phyloP scores from a whole-genome alignment of 2,888 invertebrate genomes.

The Aphelenchoides bicaudatus region DNA sequence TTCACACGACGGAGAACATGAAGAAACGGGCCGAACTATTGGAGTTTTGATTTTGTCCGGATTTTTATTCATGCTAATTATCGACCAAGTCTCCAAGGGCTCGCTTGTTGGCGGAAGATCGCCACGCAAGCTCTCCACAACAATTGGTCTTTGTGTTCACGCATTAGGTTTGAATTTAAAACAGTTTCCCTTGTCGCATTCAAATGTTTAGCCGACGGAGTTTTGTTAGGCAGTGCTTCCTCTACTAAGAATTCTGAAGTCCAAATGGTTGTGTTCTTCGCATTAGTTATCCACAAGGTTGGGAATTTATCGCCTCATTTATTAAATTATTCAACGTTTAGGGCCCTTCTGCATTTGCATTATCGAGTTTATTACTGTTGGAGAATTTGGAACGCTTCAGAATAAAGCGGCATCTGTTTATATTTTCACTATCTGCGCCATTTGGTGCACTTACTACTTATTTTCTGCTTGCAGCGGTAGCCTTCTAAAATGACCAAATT shows the following conservation, averaged over 20 bases:
- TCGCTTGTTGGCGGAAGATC: conserved; percentile 30
- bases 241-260: conserved; percentile 92
- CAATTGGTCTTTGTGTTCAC: conserved; percentile 92
- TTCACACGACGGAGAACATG: conserved; percentile 24
- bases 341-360: conserved; percentile 96
- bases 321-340: conserved; percentile 58
- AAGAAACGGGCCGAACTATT: conserved; percentile 67
- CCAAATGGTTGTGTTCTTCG: conserved; percentile 92
- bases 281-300: conserved; percentile 96
- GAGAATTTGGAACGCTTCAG: conserved; percentile 84
- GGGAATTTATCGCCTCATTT: conserved; percentile 21
- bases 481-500: not conserved
- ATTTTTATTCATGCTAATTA: conserved; percentile 92
- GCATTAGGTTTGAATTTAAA: conserved; percentile 74
- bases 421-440: conserved; percentile 90
- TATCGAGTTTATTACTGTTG: conserved; percentile 92
- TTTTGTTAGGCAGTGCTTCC: conserved; percentile 95
- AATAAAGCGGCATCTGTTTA: conserved; percentile 80
- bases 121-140: conserved; percentile 74
- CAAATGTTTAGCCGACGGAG: conserved; percentile 82
- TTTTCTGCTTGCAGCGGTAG: conserved; percentile 78
- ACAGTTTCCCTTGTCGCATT: conserved; percentile 34
- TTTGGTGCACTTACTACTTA: conserved; percentile 82
- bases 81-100: conserved; percentile 72
- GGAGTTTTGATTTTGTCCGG: conserved; percentile 88